Base-by-base conservation (phyloP, 2,113 vertebrate species). In the Sorex fumeus region DNA sequence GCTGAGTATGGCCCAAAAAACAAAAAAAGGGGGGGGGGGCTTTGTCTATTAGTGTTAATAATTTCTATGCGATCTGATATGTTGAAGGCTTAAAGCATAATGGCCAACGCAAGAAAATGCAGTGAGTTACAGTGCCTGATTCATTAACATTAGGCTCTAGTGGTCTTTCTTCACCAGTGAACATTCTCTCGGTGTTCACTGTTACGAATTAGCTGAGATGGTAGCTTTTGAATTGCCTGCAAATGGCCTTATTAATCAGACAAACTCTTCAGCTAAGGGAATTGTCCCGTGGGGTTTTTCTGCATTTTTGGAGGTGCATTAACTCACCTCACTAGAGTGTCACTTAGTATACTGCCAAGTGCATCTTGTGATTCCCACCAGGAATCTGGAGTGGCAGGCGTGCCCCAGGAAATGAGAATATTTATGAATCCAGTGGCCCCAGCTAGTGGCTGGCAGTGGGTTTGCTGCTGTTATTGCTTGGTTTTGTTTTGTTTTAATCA, bases 251-350 rank as follows among this genome's bases (percentile, higher is more conserved):
- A 87, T 89, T 89, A 72, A 47, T 64, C 60, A 80, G 43, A n/a
- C 3, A 3, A 66, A 62, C 71, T 70, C 18, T 89, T 71, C 30
- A 36, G 2, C 36, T 8, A 57, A 84, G 80, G 40, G 45, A 40
- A 28, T 77, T 90, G 45, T 66, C 71, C 32, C 50, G 40, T 25
- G 36, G 75, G 76, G 32, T 82, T 34, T 6, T 45, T 32, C 71
- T 78, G 16, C 53, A 28, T 86, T 82, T 96, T 80, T 50, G 57
- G 40, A 94, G 79, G 15, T 84, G 13, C 43, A 70, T 94, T 95
- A 88, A 94, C 71, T 93, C 21, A 84, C 18, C 50, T 28, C 72
- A 16, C 50, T 27, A 2, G 78, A 91, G 53, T 72, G 47, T 83
- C 75, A 21, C 40, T 66, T 83, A 45, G 43, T 71, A 16, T 40